phyloP scores from a whole-genome alignment of 1,140 invertebrate species.

The Cydia fagiglandana region DNA sequence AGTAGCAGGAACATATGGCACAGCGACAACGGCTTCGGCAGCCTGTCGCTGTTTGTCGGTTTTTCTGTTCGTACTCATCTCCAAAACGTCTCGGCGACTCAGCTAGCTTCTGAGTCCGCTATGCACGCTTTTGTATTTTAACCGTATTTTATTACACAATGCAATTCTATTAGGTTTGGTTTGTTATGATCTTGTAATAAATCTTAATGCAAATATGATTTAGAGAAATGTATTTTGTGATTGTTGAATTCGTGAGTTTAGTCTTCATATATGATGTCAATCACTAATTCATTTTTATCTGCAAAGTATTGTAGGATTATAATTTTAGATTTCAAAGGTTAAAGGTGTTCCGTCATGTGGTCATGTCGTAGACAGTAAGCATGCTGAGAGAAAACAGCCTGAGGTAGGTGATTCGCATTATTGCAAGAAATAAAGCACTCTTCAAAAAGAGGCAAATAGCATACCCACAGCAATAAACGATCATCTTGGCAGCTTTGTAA shows the following conservation, averaged over 20 bases:
- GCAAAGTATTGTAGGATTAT: constrained; percentile 2
- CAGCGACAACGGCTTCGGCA: constrained; percentile 38
- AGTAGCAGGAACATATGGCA: constrained; percentile 34
- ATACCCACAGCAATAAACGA: neutral
- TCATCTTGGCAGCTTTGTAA: neutral
- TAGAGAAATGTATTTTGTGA: neutral
- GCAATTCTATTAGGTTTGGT: constrained; percentile 18
- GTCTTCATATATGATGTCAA: constrained; percentile 7
- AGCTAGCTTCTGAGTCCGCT: constrained; percentile 66
- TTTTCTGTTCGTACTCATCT: constrained; percentile 32
- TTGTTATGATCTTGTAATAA: constrained; percentile 15
- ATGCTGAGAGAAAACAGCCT: neutral
- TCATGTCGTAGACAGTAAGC: neutral
- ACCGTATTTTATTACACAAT: constrained; percentile 2
- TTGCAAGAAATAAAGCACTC: neutral
- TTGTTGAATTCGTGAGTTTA: neutral
- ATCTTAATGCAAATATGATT: constrained; percentile 6
- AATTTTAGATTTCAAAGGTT: neutral
- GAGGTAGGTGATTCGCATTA: neutral
- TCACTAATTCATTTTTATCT: constrained; percentile 2
- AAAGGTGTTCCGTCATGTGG: neutral
- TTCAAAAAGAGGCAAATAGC: neutral
- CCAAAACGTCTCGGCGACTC: constrained; percentile 69
- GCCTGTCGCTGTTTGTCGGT: constrained; percentile 40
- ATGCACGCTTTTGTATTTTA: constrained; percentile 60